These are phyloP conservation scores for Drosophila neotestacea DNA, from an alignment of 2,888 invertebrate genomes.

Conservation along the genomic window DNA sequence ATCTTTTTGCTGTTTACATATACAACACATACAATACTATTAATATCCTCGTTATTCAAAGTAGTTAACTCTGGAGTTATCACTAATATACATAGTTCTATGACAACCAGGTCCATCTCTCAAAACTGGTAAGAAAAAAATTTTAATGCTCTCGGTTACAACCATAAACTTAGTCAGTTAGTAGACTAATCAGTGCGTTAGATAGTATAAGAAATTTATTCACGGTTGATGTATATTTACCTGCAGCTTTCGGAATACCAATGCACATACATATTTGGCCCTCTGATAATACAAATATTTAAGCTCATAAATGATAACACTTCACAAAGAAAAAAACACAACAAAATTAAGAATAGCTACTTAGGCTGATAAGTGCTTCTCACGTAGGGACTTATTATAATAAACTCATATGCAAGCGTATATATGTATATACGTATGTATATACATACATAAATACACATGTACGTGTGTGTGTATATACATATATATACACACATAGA, in stretches of 20 bases:
- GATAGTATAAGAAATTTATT: not conserved
- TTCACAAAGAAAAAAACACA: slow-evolving; percentile 56
- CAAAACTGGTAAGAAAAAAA: too few relatives aligned
- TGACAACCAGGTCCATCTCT: too few relatives aligned
- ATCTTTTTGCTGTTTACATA: too few relatives aligned
- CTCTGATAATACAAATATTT: not conserved
- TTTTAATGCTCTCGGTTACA: too few relatives aligned
- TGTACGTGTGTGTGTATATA: not conserved
- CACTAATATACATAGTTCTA: too few relatives aligned
- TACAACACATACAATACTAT: too few relatives aligned
- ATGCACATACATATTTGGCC: not conserved
- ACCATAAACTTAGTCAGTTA: not conserved
- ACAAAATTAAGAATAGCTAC: slow-evolving; percentile 19
- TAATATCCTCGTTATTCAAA: too few relatives aligned
- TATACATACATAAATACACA: not conserved
- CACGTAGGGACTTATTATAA: slow-evolving; percentile 3
- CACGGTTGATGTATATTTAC: slow-evolving; percentile 26
- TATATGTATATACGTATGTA: not conserved
- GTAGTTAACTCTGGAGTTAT: too few relatives aligned
- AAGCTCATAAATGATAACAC: slow-evolving; percentile 26
- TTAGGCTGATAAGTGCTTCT: slow-evolving; percentile 7
- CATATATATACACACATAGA: slow-evolving; percentile 11
- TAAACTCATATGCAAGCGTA: slow-evolving; percentile 1
- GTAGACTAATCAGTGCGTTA: not conserved
- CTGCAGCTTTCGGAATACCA: slow-evolving; percentile 5